These are phyloP conservation scores for Patella caerulea DNA, from an alignment of 2,888 invertebrate species.

Conservation along the genomic window DNA sequence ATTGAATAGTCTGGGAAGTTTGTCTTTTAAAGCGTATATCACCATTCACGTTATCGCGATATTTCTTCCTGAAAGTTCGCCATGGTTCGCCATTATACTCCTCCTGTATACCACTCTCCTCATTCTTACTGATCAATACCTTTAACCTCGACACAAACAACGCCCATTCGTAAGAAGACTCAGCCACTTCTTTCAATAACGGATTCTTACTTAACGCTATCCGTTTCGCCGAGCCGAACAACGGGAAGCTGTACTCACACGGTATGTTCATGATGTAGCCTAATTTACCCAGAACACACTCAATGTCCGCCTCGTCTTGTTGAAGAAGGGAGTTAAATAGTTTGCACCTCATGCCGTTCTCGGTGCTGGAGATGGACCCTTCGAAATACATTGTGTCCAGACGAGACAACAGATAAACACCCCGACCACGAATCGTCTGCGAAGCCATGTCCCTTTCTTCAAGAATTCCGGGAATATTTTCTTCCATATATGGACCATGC, in stretches of 20 bases:
- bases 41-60: conserved; percentile 26
- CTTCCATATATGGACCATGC: conserved; percentile 40
- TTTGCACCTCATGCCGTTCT: conserved; percentile 24
- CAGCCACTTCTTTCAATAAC: conserved; percentile 38
- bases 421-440: conserved; percentile 23
- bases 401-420: conserved; percentile 34
- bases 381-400: conserved; percentile 41
- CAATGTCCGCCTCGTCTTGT: neutral
- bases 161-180: conserved; percentile 37
- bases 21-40: too few relatives aligned
- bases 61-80: conserved; percentile 39
- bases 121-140: conserved; percentile 27
- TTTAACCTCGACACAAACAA: conserved; percentile 24
- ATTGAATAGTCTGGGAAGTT: too few relatives aligned
- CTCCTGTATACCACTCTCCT: conserved; percentile 37
- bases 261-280: conserved; percentile 29
- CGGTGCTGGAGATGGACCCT: conserved; percentile 32
- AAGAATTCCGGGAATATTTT: conserved; percentile 36
- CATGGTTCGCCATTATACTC: conserved; percentile 44
- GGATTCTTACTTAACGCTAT: conserved; percentile 37
- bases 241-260: conserved; percentile 29
- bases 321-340: conserved; percentile 28
- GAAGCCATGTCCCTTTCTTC: conserved; percentile 34
- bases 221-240: conserved; percentile 37
- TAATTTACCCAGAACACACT: conserved; percentile 17